phyloP scores from a whole-genome alignment of 2,888 invertebrate species.

The Rhingia campestris region DNA sequence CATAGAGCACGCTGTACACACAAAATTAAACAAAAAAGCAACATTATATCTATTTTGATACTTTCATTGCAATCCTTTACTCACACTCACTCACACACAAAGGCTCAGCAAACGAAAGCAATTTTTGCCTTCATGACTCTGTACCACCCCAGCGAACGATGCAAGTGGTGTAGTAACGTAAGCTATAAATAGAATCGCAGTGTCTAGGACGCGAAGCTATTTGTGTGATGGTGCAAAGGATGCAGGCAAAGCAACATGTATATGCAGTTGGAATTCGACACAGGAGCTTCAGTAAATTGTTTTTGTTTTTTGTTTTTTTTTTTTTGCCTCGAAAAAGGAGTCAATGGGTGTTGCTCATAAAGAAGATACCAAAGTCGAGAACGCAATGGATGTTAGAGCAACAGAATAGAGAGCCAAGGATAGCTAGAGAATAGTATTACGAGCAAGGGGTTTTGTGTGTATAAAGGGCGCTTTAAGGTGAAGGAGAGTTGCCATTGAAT shows the following conservation, averaged over 20 bases:
- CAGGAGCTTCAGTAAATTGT: constrained; percentile 24
- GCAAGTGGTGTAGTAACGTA: constrained; percentile 45
- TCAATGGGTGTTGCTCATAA: constrained; percentile 29
- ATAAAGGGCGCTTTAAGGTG: neutral
- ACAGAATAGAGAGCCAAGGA: constrained; percentile 20
- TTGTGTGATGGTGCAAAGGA: constrained; percentile 5
- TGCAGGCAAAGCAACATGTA: constrained; percentile 50
- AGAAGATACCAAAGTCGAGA: constrained; percentile 15
- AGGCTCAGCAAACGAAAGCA: constrained; percentile 24
- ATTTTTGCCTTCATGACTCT: constrained; percentile 30
- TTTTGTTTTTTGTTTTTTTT: too few species aligned
- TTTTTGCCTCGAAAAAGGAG: constrained; percentile 5
- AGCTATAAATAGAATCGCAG: constrained; percentile 64
- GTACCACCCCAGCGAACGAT: constrained; percentile 2
- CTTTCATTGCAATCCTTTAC: constrained; percentile 33
- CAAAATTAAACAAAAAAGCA: constrained; percentile 29
- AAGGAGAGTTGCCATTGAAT: neutral
- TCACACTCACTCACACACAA: constrained; percentile 3
- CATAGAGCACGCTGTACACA: neutral
- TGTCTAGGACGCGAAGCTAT: constrained; percentile 54
- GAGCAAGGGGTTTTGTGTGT: neutral
- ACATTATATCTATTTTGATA: constrained; percentile 51
- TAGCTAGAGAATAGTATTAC: constrained; percentile 32
- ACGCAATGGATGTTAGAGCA: constrained; percentile 34
- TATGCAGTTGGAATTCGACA: constrained; percentile 34